Conservation (phyloP, 2,888 invertebrate species). For the Ennomos fuscantarius region DNA sequence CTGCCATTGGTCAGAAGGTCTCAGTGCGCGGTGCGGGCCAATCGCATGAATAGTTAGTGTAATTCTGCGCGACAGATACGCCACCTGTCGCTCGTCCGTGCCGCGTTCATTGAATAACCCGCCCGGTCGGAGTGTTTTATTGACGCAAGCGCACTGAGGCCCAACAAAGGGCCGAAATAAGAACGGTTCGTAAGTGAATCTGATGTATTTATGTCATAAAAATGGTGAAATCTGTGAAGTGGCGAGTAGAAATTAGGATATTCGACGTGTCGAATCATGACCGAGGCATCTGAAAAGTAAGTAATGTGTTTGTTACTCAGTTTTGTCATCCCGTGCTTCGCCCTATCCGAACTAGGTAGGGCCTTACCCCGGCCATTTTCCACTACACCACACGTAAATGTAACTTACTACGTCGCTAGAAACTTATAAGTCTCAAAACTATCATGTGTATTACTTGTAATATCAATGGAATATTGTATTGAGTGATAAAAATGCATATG, state of each 20-base stretch:
- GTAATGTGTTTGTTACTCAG: constrained; percentile 76
- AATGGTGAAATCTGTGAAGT: constrained; percentile 93
- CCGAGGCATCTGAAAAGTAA: constrained; percentile 96
- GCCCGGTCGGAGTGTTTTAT: constrained; percentile 78
- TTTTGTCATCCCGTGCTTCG: constrained; percentile 64
- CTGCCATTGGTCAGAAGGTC: constrained; percentile 61
- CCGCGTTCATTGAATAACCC: constrained; percentile 80
- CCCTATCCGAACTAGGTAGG: constrained; percentile 73
- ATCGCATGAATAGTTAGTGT: constrained; percentile 48
- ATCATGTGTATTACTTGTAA: constrained; percentile 27
- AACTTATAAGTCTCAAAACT: constrained; percentile 20
- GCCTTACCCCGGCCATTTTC: constrained; percentile 82
- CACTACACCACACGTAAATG: constrained; percentile 62
- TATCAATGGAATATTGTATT: constrained; percentile 38
- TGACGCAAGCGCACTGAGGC: constrained; percentile 83
- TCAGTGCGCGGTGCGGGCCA: constrained; percentile 51
- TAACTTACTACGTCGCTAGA: constrained; percentile 51
- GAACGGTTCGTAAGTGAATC: constrained; percentile 81
- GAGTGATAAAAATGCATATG: constrained; percentile 43
- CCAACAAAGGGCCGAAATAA: constrained; percentile 84
- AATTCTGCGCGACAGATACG: constrained; percentile 69
- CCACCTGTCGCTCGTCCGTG: constrained; percentile 77
- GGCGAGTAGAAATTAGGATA: constrained; percentile 93
- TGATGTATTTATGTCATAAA: constrained; percentile 92
- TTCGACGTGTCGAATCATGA: constrained; percentile 94